Conservation (phyloP, 2,888 invertebrate genomes). For the Gymnocheta viridis region DNA sequence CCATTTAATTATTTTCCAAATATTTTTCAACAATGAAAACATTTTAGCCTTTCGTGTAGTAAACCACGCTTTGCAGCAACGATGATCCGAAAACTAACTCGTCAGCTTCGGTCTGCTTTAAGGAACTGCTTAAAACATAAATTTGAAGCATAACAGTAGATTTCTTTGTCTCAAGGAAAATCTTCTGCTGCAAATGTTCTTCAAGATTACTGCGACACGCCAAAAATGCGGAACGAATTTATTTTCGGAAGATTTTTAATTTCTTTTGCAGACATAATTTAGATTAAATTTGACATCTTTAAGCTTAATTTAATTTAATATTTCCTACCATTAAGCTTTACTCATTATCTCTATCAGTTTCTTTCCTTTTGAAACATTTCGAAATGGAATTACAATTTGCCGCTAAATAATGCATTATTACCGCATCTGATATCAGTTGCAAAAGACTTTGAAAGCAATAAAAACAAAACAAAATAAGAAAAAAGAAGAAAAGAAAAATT, state of each 20-base stretch:
- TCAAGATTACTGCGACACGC: too few species aligned
- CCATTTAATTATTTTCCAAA: too few species aligned
- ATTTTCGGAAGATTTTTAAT: too few species aligned
- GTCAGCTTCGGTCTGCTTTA: too few species aligned
- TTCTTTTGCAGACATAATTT: neutral
- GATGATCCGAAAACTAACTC: too few species aligned
- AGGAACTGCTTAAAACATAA: too few species aligned
- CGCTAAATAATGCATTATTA: constrained; percentile 30
- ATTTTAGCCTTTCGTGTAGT: too few species aligned
- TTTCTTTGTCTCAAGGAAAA: too few species aligned
- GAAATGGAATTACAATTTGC: constrained; percentile 21
- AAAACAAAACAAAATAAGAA: neutral
- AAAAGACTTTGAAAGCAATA: constrained; percentile 8
- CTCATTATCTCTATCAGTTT: neutral
- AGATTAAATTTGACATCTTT: neutral
- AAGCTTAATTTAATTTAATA: constrained; percentile 1
- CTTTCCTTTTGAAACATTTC: neutral
- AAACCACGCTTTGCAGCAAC: too few species aligned
- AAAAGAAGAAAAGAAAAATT: neutral
- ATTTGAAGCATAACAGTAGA: too few species aligned
- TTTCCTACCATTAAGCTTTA: neutral
- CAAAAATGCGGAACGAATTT: neutral
- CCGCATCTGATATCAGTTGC: constrained; percentile 13
- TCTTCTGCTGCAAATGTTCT: too few species aligned
- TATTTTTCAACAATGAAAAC: too few species aligned